These are phyloP conservation scores for Drosophila villosipedis DNA, from an alignment of 2,888 invertebrate genomes.

Conservation along the genomic window DNA sequence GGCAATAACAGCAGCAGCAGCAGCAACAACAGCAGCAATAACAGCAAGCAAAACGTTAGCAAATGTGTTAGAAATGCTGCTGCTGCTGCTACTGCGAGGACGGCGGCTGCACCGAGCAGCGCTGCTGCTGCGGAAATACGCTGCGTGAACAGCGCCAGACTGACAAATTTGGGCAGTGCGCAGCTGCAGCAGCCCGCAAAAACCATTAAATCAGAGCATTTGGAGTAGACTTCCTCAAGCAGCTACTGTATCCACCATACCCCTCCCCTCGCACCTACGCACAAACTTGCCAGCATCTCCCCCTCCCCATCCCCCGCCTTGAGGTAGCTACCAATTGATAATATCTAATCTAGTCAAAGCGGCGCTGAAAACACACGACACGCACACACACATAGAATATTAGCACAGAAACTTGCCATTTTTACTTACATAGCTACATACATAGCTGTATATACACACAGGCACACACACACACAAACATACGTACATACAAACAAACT, in stretches of 20 bases:
- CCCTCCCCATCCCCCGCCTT: background rate
- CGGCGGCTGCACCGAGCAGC: conserved; percentile 27
- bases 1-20: conserved; percentile 2
- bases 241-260: background rate
- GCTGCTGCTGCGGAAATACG: conserved; percentile 64
- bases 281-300: conserved; percentile 29
- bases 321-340: conserved; percentile 17
- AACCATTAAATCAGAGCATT: conserved; percentile 80
- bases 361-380: conserved; percentile 43
- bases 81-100: conserved; percentile 39
- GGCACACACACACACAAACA: conserved; percentile 16
- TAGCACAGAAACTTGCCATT: conserved; percentile 39
- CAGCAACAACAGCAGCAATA: conserved; percentile 1
- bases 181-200: conserved; percentile 63
- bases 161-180: conserved; percentile 42
- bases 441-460: conserved; percentile 13
- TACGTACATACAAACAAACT: conserved; percentile 12
- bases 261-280: background rate
- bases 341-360: conserved; percentile 55
- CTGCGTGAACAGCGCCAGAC: conserved; percentile 70
- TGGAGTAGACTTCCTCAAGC: conserved; percentile 57
- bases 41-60: conserved; percentile 7
- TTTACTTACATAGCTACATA: conserved; percentile 28
- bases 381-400: conserved; percentile 4
- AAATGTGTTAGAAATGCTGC: conserved; percentile 26